Conservation (phyloP, 2,888 invertebrate species). For the Fabriciana adippe region DNA sequence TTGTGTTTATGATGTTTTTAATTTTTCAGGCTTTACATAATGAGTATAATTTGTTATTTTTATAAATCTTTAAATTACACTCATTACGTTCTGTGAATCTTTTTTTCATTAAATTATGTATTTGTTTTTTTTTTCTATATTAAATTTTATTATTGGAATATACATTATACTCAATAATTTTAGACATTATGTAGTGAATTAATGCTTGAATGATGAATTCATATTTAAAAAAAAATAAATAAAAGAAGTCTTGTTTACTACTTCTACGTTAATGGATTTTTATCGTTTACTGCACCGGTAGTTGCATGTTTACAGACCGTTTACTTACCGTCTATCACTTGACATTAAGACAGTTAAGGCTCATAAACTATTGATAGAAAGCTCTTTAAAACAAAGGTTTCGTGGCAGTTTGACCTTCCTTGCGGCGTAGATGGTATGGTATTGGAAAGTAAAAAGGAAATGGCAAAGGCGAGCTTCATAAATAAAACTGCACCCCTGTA, state of each 20-base stretch:
- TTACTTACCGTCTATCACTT: background rate
- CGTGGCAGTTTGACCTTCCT: conserved; percentile 15
- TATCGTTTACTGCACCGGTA: background rate
- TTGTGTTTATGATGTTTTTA: too few relatives aligned
- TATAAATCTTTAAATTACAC: too few relatives aligned
- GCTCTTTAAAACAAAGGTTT: conserved; percentile 13
- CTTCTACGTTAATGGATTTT: background rate
- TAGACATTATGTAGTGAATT: too few relatives aligned
- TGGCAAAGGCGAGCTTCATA: conserved; percentile 13
- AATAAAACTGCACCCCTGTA: background rate
- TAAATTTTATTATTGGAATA: too few relatives aligned
- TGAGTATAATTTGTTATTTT: too few relatives aligned
- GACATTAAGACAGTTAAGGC: conserved; percentile 5
- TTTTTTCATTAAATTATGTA: too few relatives aligned
- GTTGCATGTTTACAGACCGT: conserved; percentile 5
- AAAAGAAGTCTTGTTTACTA: background rate
- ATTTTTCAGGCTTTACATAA: too few relatives aligned
- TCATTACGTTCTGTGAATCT: too few relatives aligned
- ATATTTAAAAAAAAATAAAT: too few relatives aligned
- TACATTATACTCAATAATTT: too few relatives aligned
- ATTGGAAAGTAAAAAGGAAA: conserved; percentile 7
- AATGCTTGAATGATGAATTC: too few relatives aligned
- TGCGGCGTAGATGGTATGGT: background rate
- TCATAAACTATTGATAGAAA: conserved; percentile 13
- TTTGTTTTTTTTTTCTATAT: too few relatives aligned